phyloP scores from a whole-genome alignment of 2,888 invertebrate genomes.

The Ophioninae sp. region DNA sequence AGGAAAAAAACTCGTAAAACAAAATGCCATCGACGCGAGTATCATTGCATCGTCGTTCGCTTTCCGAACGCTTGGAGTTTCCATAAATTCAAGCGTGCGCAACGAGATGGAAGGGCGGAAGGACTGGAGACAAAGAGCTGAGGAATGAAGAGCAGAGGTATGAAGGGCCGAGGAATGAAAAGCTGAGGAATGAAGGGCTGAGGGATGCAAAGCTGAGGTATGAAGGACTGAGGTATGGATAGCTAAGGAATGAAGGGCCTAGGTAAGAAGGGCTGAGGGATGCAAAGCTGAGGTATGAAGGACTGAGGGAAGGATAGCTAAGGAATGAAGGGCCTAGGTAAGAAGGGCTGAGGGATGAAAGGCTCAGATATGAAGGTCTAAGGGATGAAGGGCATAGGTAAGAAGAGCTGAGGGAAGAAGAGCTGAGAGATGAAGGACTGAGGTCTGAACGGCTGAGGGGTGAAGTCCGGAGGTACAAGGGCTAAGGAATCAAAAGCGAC shows the following conservation, averaged over 20 bases:
- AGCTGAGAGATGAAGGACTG: background rate
- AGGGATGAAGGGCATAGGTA: conserved; percentile 7
- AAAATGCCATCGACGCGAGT: conserved; percentile 44
- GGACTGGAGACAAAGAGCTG: conserved; percentile 16
- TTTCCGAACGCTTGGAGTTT: conserved; percentile 74
- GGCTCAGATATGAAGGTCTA: too few species aligned
- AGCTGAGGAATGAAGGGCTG: background rate
- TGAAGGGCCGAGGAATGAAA: background rate
- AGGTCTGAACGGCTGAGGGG: background rate
- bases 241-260: too few species aligned
- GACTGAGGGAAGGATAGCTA: too few species aligned
- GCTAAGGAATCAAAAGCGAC: conserved; percentile 5
- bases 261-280: too few species aligned
- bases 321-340: too few species aligned
- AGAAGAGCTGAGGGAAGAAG: background rate
- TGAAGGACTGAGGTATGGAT: too few species aligned
- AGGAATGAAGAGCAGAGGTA: background rate
- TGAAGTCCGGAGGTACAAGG: conserved; percentile 19
- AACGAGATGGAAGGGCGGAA: conserved; percentile 56
- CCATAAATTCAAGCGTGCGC: conserved; percentile 73
- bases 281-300: too few species aligned
- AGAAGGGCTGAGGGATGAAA: too few species aligned
- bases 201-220: background rate
- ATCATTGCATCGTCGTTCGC: conserved; percentile 53
- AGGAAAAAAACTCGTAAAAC: conserved; percentile 52